Conservation (phyloP, 2,888 invertebrate species). For the Galerucella pusilla region DNA sequence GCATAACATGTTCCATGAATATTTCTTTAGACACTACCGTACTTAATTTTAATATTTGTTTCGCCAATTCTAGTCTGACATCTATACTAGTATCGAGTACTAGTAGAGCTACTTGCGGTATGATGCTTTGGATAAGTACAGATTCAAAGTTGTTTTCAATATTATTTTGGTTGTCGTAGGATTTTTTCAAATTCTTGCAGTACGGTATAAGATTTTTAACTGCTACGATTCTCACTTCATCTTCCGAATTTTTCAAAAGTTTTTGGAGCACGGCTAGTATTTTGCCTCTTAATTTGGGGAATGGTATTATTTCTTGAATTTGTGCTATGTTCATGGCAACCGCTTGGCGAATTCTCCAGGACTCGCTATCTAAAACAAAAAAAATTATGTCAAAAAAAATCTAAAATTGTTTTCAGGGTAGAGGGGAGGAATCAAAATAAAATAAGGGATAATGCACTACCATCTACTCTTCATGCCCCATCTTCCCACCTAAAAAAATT, state of each 20-base stretch:
- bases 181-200: constrained; percentile 51
- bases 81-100: constrained; percentile 53
- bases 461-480: too few species aligned
- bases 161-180: constrained; percentile 47
- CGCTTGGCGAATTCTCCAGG: constrained; percentile 58
- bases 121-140: constrained; percentile 54
- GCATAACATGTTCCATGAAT: constrained; percentile 57
- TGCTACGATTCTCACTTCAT: constrained; percentile 55
- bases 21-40: constrained; percentile 53
- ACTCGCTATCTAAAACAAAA: constrained; percentile 53
- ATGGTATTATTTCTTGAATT: constrained; percentile 52
- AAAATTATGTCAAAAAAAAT: not conserved
- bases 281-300: constrained; percentile 50
- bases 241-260: constrained; percentile 54
- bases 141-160: constrained; percentile 54
- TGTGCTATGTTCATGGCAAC: constrained; percentile 54
- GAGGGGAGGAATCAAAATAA: too few species aligned
- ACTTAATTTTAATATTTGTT: constrained; percentile 55
- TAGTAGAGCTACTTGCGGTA: constrained; percentile 54
- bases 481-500: too few species aligned
- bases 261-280: constrained; percentile 55
- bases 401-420: too few species aligned
- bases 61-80: constrained; percentile 56
- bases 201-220: constrained; percentile 56
- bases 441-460: too few species aligned